Conservation (phyloP, 1,140 invertebrate genomes). For the Microplitis demolitor region DNA sequence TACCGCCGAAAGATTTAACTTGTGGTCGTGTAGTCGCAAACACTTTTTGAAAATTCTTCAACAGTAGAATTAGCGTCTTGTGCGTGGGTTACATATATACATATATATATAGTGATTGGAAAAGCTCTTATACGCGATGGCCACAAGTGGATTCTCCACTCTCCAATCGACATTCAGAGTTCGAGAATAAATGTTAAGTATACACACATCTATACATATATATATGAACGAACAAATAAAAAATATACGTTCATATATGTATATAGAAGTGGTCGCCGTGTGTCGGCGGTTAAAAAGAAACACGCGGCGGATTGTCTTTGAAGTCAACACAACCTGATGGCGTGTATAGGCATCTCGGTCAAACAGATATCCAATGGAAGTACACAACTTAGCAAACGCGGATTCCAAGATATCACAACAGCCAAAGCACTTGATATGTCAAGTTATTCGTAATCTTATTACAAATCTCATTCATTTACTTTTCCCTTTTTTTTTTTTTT, state of each 20-base stretch:
- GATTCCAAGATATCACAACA: conserved; percentile 21
- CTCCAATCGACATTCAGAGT: too few species aligned
- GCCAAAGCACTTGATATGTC: not conserved
- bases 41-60: too few species aligned
- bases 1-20: too few species aligned
- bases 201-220: not conserved
- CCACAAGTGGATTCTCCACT: too few species aligned
- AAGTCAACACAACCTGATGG: conserved; percentile 21
- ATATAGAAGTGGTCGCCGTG: conserved; percentile 1
- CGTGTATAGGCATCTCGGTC: conserved; percentile 27
- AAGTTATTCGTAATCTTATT: conserved; percentile 12
- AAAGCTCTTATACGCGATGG: too few species aligned
- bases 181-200: too few species aligned
- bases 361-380: conserved; percentile 19
- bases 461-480: not conserved
- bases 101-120: too few species aligned
- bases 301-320: conserved; percentile 17
- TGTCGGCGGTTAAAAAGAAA: not conserved
- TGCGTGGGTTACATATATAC: too few species aligned
- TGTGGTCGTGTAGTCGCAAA: too few species aligned
- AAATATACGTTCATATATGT: too few species aligned
- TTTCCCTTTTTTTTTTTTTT: not conserved
- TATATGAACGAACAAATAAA: not conserved
- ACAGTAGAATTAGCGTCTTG: too few species aligned
- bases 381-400: conserved; percentile 22